Percentiles rank a stretch among this genome's conserved stretches.
Conservation (phyloP, 2,797 vertebrate species). For the Phoxinus dragarum region DNA sequence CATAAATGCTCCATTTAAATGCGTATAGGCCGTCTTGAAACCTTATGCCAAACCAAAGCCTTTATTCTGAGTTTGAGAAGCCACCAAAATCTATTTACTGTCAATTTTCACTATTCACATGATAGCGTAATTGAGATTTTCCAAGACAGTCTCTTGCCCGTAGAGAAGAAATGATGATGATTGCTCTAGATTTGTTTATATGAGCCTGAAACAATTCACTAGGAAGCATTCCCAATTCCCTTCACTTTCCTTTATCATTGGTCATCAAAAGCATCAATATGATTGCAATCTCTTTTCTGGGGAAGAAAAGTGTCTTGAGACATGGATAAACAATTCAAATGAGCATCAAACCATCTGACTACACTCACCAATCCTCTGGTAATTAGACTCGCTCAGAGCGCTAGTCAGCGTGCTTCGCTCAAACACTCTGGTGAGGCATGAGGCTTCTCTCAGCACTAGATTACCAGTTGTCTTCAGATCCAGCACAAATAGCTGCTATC, state of each 20-base stretch:
- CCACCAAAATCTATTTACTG: constrained; percentile 19
- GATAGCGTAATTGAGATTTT: neutral
- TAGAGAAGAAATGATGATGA: constrained; percentile 9
- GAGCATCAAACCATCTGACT: constrained; percentile 18
- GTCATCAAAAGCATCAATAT: constrained; percentile 20
- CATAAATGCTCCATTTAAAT: neutral
- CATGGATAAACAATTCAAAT: constrained; percentile 25
- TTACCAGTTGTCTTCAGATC: constrained; percentile 30
- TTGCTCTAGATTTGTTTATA: constrained; percentile 15
- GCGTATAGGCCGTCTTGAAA: neutral
- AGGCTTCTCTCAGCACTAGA: constrained; percentile 26
- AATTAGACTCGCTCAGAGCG: constrained; percentile 19
- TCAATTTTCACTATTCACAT: constrained; percentile 1
- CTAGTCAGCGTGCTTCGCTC: neutral
- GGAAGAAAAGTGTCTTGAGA: constrained; percentile 1
- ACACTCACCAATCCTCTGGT: constrained; percentile 10
- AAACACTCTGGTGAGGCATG: neutral
- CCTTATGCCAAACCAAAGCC: neutral
- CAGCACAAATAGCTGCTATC: constrained; percentile 32
- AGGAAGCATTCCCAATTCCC: neutral
- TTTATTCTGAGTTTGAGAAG: neutral
- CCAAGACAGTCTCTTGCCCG: neutral
- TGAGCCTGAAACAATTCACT: constrained; percentile 22
- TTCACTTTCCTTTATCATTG: constrained; percentile 1
- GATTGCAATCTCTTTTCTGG: constrained; percentile 2